A percentile compares a stretch with the other conserved stretches of the same genome.
Evolutionary conservation across 2,888 invertebrate species (phyloP).

Genomic region (Caenorhabditis auriculariae): DNA sequence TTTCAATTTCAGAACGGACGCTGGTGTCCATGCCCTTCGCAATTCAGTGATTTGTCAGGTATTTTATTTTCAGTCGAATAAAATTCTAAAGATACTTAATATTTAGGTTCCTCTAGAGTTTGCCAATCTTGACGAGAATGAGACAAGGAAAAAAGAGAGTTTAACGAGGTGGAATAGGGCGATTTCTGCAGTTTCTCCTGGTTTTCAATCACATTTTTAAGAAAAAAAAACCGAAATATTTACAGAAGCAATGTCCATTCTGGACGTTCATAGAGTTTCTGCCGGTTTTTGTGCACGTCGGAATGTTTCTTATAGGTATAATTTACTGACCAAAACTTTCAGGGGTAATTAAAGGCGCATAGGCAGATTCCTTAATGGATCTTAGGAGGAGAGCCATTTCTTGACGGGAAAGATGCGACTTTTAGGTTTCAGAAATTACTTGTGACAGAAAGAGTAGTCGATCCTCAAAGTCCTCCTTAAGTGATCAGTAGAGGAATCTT

Average conservation of each 20-base stretch:
- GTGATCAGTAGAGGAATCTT: too few species aligned
- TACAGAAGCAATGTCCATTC: constrained; percentile 16
- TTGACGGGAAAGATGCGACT: too few species aligned
- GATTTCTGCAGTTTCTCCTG: constrained; percentile 7
- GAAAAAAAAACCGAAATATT: background rate
- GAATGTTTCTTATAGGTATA: constrained; percentile 44
- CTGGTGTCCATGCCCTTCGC: constrained; percentile 47
- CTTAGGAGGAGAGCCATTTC: too few species aligned
- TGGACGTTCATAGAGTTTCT: constrained; percentile 46
- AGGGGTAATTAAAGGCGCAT: too few species aligned
- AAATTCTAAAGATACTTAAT: too few species aligned
- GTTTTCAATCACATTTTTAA: background rate
- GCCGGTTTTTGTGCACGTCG: constrained; percentile 50
- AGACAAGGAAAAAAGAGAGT: constrained; percentile 11
- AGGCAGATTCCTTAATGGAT: too few species aligned
- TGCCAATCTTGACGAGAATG: constrained; percentile 16
- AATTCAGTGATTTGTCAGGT: constrained; percentile 39
- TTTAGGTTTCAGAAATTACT: too few species aligned
- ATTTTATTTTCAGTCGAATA: too few species aligned
- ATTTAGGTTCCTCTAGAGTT: constrained; percentile 21
- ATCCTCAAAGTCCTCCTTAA: too few species aligned
- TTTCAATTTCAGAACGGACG: constrained; percentile 47
- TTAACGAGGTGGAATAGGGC: constrained; percentile 18
- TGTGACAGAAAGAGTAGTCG: too few species aligned
- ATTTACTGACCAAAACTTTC: too few species aligned